Conservation (phyloP, 2,797 vertebrate genomes). For the Pangasius krempfi region DNA sequence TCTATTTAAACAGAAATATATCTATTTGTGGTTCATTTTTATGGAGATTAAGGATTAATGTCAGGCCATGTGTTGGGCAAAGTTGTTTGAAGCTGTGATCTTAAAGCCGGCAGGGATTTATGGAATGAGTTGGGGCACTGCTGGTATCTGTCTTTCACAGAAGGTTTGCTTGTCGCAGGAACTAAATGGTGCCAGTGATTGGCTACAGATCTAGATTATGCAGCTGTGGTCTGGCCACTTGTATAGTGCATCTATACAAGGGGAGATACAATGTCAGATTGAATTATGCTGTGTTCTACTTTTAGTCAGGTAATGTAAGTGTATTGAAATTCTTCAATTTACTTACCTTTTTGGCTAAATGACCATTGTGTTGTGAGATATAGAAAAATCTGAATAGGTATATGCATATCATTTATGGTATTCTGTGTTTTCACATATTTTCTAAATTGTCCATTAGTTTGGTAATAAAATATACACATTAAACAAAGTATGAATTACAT, state of each 20-base stretch:
- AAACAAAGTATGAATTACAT: not conserved
- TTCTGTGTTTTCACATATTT: not conserved
- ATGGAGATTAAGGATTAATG: not conserved
- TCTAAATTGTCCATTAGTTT: not conserved
- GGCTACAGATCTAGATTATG: slow-evolving; percentile 40
- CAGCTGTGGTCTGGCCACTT: slow-evolving; percentile 13
- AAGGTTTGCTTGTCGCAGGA: slow-evolving; percentile 9
- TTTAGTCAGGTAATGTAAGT: not conserved
- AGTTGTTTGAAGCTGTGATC: slow-evolving; percentile 51
- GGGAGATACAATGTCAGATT: not conserved
- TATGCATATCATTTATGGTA: not conserved
- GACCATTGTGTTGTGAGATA: not conserved
- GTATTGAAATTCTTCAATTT: not conserved
- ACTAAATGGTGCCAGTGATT: slow-evolving; percentile 32
- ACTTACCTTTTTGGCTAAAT: not conserved
- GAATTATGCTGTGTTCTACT: not conserved
- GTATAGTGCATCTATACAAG: not conserved
- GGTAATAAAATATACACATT: not conserved
- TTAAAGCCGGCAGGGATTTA: not conserved
- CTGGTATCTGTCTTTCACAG: slow-evolving; percentile 2
- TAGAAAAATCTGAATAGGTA: not conserved
- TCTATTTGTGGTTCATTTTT: not conserved
- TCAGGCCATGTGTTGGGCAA: not conserved
- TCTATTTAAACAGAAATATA: not conserved
- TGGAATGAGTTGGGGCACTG: not conserved